phyloP scores from a whole-genome alignment of 2,888 invertebrate genomes.

The Escarpia spicata region DNA sequence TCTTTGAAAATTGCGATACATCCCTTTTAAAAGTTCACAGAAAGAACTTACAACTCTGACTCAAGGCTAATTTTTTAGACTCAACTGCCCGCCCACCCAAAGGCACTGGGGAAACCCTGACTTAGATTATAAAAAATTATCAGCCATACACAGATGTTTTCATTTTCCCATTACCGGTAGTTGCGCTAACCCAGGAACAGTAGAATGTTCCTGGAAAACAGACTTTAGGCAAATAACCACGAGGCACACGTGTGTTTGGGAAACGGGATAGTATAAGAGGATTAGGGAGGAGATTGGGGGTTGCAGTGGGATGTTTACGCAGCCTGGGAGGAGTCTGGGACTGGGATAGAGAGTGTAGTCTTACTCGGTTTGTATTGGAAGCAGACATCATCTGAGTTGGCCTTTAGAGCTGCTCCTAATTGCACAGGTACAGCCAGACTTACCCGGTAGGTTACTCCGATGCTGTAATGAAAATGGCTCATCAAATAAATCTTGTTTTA shows the following conservation, averaged over 20 bases:
- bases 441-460: no score
- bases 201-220: neutral
- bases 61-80: no score
- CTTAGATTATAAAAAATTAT: no score
- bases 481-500: no score
- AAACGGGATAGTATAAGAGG: neutral
- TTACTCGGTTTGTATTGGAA: neutral
- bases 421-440: neutral
- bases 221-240: neutral
- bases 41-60: no score
- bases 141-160: no score
- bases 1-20: no score
- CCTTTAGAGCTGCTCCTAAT: neutral
- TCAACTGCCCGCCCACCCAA: no score
- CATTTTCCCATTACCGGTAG: no score
- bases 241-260: neutral
- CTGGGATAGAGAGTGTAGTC: neutral
- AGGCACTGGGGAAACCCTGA: no score
- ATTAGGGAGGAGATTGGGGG: neutral
- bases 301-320: neutral
- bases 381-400: neutral
- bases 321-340: neutral
- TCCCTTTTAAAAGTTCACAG: no score
- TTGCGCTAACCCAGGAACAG: neutral
- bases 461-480: no score